A percentile compares a stretch with the other conserved stretches of the same genome.
Evolutionary conservation across 2,797 vertebrate genomes (phyloP).

Genomic region (Schizopygopsis malacanthus): DNA sequence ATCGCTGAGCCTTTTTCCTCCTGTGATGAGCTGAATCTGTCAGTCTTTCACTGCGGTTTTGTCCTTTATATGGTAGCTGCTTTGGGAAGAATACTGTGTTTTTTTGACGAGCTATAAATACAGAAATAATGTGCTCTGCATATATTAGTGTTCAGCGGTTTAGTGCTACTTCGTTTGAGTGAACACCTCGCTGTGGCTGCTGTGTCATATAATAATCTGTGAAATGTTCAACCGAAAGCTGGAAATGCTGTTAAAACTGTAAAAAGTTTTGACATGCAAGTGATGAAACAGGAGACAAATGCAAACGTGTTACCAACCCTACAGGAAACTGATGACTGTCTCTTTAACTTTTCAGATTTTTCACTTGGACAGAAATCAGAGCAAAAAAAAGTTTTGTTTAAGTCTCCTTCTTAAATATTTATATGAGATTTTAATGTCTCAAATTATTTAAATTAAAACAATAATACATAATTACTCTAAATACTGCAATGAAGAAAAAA

Average conservation of each 20-base stretch:
- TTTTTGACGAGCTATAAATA: constrained; percentile 38
- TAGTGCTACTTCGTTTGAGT: constrained; percentile 27
- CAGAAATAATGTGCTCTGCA: constrained; percentile 13
- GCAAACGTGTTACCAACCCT: not conserved
- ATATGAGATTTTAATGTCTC: not conserved
- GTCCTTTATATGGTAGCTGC: constrained; percentile 53
- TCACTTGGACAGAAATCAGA: not conserved
- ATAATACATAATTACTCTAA: not conserved
- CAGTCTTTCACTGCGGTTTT: constrained; percentile 37
- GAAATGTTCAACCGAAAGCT: constrained; percentile 2
- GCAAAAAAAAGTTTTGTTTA: not conserved
- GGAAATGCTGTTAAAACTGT: constrained; percentile 20
- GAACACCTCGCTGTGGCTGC: constrained; percentile 36
- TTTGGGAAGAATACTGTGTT: constrained; percentile 32
- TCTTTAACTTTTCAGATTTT: not conserved
- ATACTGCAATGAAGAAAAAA: not conserved
- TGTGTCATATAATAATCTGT: constrained; percentile 24
- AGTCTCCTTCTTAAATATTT: not conserved
- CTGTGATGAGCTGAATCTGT: constrained; percentile 30
- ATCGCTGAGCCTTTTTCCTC: constrained; percentile 21
- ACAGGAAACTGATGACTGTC: not conserved
- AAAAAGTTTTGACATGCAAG: constrained; percentile 1
- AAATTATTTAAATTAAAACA: not conserved
- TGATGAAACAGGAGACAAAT: not conserved
- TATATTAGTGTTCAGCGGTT: constrained; percentile 20